phyloP scores from a whole-genome alignment of 2,797 vertebrate genomes.

The Orestias chungarensis region DNA sequence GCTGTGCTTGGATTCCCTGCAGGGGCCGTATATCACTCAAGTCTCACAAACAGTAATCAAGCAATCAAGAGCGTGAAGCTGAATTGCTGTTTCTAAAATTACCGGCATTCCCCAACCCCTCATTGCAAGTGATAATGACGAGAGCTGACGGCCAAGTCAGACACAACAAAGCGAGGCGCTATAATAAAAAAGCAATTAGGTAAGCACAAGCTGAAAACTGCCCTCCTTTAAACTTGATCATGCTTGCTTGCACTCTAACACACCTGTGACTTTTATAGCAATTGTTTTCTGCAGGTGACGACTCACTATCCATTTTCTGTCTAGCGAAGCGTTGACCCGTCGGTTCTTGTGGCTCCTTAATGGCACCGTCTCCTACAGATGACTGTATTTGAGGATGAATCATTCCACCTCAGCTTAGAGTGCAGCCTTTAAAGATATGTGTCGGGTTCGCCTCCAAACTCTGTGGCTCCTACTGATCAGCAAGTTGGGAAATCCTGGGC shows the following conservation, averaged over 20 bases:
- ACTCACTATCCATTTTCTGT: conserved; percentile 22
- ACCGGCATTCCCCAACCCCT: conserved; percentile 43
- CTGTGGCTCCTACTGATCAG: conserved; percentile 48
- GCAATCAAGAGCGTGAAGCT: conserved; percentile 40
- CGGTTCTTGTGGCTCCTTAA: conserved; percentile 48
- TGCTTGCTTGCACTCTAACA: conserved; percentile 5
- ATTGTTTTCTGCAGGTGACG: conserved; percentile 30
- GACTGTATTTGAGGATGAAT: conserved; percentile 52
- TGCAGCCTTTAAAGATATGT: conserved; percentile 30
- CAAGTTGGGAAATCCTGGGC: conserved; percentile 46
- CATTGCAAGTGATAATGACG: conserved; percentile 52
- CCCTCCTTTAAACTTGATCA: neutral
- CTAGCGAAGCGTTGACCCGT: conserved; percentile 32
- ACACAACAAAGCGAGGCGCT: conserved; percentile 29
- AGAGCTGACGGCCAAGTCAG: conserved; percentile 38
- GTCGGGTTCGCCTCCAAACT: conserved; percentile 29
- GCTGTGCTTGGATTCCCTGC: conserved; percentile 28
- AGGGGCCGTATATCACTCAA: conserved; percentile 43
- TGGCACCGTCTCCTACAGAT: conserved; percentile 57
- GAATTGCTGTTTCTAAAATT: conserved; percentile 52
- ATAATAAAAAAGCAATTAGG: conserved; percentile 8
- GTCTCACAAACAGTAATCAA: conserved; percentile 64
- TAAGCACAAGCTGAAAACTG: neutral
- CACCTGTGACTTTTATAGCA: conserved; percentile 6
- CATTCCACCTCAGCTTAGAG: conserved; percentile 47